Base-by-base conservation (phyloP, 2,797 vertebrate species). In the Centropyge bicolor region DNA sequence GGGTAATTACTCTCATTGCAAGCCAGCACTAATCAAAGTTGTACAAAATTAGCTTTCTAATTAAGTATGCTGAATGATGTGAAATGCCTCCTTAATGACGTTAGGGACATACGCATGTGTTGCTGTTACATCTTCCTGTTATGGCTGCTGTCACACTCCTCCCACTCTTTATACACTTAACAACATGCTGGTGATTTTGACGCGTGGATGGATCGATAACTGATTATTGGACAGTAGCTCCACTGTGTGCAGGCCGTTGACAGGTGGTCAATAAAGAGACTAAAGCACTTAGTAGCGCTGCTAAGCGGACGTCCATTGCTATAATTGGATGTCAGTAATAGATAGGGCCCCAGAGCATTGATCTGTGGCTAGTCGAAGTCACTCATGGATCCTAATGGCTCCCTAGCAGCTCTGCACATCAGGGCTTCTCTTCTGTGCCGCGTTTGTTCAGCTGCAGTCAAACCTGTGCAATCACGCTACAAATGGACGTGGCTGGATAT, bases 241-340 rank as follows among this genome's bases (percentile, higher is more conserved):
- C 54, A 2, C 76, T 76, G 74, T 81, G 73, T 84, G 81, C 74
- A 78, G 75, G 63, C 78, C 19, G 80, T 48, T 87, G 92, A 91
- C 90, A 88, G 88, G 31, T 81, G 67, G 87, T 93, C 94, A 84
- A 92, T 95, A 93, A 87, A 91, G 84, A 86, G 79, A 92, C 91
- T 84, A 78, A 89, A 91, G 90, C 91, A 92, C 88, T 93, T 91
- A 86, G 90, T 64, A 56, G 81, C 84, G 60, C 82, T 68, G 80
- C 82, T 91, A 93, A 92, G 80, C 74, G 72, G 88, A 90, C 69
- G 56, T 84, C 90, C 88, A 84, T 91, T 71, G 91, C 85, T 90
- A 84, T 92, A 94, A 95, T 92, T 93, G 90, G 90, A 86, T 92
- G 90, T 83, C 91, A 86, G 92, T 93, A 91, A 94, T 75, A 71